Evolutionary conservation across 2,888 invertebrate species (phyloP), one percentile per base, ranked within the genome.

Genomic region (Doris montereyensis): DNA sequence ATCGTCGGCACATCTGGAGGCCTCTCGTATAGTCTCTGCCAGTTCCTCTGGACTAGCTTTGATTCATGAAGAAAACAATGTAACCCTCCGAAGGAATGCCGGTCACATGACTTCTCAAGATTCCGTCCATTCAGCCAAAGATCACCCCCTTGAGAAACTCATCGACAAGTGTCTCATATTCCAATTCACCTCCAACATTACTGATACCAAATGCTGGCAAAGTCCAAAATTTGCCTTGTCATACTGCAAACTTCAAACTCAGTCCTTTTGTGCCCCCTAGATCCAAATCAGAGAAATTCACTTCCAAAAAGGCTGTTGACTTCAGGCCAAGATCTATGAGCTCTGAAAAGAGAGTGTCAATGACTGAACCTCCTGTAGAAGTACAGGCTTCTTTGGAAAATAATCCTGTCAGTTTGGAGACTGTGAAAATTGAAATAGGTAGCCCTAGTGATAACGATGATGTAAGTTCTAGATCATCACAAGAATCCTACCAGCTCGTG

Each of bases 11-110:
- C 60, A 73, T 30, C 41, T 57, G 4, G 77, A 81, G 30, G 58
- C 26, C 3, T 67, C 67, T 21, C 57, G 77, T 32, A 65, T 73
- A 26, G 72, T 81, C 1, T 76, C 76, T 2, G 28, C 58, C 10
- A 79, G 79, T 3, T 78, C 72, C 67, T 74, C 73, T 5, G 80
- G 81, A n/a, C 80, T 88, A 30, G 86, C 86, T 72, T 86, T 85
- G 76, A 88, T 88, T 70, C 85, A 84, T 30, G 88, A 88, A 76
- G 88, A 88, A 77, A 77, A n/a, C n/a, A n/a, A n/a, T n/a, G n/a
- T n/a, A n/a, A n/a, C n/a, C n/a, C n/a, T n/a, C n/a, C n/a, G n/a
- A n/a, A n/a, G n/a, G n/a, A n/a, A n/a, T n/a, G n/a, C n/a, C n/a
- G n/a, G n/a, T n/a, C 62, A 62, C 0, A 35, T 57, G 34, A 30